Percentiles rank a stretch among this genome's conserved stretches.
Evolutionary conservation across 2,888 invertebrate genomes (phyloP).

Genomic region (Neoitamus cyanurus): DNA sequence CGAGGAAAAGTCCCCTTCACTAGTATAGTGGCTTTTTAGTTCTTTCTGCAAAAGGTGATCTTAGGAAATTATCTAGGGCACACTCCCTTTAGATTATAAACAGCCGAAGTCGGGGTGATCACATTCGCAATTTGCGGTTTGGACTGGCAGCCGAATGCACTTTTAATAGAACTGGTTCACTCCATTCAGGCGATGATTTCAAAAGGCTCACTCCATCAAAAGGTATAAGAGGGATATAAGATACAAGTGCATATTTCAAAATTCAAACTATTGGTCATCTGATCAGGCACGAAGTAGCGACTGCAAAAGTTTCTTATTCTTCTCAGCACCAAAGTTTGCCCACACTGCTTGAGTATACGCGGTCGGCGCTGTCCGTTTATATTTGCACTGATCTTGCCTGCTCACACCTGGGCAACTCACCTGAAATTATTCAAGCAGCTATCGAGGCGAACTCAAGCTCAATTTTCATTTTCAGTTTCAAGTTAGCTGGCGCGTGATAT

Average conservation of each 20-base stretch:
- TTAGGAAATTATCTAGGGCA: neutral
- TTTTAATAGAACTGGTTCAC: neutral
- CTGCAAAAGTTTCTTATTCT: neutral
- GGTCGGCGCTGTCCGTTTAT: neutral
- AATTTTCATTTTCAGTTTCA: slow-evolving; percentile 25
- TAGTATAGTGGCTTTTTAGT: neutral
- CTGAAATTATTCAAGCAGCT: neutral
- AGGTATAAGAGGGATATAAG: neutral
- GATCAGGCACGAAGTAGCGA: neutral
- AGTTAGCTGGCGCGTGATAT: slow-evolving; percentile 6
- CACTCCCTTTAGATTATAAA: neutral
- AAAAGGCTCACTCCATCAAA: no score
- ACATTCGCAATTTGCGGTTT: neutral
- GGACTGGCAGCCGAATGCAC: neutral
- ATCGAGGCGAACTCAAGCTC: neutral
- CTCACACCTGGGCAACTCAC: neutral
- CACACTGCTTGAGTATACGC: neutral
- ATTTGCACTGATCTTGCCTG: slow-evolving; percentile 5
- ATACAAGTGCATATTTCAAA: neutral
- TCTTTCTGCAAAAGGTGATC: neutral
- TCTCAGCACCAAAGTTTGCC: neutral
- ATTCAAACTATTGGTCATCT: neutral
- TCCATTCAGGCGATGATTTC: neutral
- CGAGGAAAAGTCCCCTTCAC: neutral
- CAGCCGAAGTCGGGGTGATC: neutral